Percentiles rank a stretch among this genome's conserved stretches.
Evolutionary conservation across 2,113 vertebrate species (phyloP).

Genomic region (Procavia capensis): DNA sequence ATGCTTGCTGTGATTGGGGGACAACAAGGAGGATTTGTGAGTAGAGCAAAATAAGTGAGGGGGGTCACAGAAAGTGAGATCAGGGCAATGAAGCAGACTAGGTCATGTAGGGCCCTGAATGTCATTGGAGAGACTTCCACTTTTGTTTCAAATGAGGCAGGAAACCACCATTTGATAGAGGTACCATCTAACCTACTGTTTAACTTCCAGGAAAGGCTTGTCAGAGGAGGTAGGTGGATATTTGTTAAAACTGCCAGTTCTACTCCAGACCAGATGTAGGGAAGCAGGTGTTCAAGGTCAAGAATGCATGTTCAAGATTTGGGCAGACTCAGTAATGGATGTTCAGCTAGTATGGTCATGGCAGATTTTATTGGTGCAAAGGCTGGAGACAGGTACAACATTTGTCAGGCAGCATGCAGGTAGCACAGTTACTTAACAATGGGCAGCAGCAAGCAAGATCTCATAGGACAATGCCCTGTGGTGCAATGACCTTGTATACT

Average conservation of each 20-base stretch:
- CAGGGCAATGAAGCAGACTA: background rate
- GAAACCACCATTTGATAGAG: background rate
- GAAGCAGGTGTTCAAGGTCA: no score
- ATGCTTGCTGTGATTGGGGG: background rate
- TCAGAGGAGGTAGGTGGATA: background rate
- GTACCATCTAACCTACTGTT: background rate
- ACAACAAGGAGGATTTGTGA: background rate
- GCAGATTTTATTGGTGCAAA: no score
- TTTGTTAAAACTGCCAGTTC: slow-evolving; percentile 49
- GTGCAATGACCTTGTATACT: no score
- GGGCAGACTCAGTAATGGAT: no score
- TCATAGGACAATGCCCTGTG: no score
- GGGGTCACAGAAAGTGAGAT: background rate
- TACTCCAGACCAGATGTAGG: background rate
- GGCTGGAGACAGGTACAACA: no score
- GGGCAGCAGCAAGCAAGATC: no score
- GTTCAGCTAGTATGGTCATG: no score
- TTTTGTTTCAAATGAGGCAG: background rate
- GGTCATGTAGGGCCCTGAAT: background rate
- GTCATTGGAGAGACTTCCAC: background rate
- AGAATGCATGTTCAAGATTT: no score
- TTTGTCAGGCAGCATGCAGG: no score
- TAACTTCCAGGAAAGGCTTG: background rate
- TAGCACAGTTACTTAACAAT: no score
- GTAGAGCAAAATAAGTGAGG: background rate